phyloP scores from a whole-genome alignment of 2,113 vertebrate species.

The Hydrochoerus hydrochaeris region DNA sequence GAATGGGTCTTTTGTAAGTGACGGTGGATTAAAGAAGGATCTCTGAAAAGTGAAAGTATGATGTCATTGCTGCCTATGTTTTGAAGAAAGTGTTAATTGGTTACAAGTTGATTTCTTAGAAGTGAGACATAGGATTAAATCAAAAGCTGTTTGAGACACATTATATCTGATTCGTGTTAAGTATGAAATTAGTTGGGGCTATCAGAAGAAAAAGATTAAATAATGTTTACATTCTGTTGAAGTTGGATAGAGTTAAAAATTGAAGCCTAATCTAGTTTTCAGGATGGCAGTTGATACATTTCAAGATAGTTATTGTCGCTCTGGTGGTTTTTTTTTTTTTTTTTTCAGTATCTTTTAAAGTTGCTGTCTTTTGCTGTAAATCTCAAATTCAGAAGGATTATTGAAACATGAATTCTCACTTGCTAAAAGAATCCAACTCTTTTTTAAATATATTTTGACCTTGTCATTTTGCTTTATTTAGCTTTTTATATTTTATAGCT shows the following conservation, averaged over 20 bases:
- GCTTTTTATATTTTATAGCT: slow-evolving; percentile 20
- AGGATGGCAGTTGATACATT: neutral
- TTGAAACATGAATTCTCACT: neutral
- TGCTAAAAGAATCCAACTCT: neutral
- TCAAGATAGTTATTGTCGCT: slow-evolving; percentile 23
- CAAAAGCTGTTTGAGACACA: neutral
- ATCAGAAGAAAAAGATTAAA: neutral
- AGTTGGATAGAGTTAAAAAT: neutral
- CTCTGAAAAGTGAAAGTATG: neutral
- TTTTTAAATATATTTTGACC: neutral
- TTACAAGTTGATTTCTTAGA: slow-evolving; percentile 47
- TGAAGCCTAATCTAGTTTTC: neutral
- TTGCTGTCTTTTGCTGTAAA: slow-evolving; percentile 23
- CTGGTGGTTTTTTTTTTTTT: neutral
- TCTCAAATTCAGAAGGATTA: slow-evolving; percentile 10
- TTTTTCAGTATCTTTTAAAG: neutral
- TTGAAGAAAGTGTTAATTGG: neutral
- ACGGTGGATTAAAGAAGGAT: neutral
- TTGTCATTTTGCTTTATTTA: slow-evolving; percentile 39
- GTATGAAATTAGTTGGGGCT: neutral
- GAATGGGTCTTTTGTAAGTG: neutral
- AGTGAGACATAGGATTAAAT: neutral
- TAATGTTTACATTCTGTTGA: neutral
- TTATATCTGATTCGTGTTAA: slow-evolving; percentile 30
- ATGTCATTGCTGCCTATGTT: neutral